A percentile compares a stretch with the other conserved stretches of the same genome.
Conservation (phyloP, 2,797 vertebrate species). For the Okamejei kenojei region DNA sequence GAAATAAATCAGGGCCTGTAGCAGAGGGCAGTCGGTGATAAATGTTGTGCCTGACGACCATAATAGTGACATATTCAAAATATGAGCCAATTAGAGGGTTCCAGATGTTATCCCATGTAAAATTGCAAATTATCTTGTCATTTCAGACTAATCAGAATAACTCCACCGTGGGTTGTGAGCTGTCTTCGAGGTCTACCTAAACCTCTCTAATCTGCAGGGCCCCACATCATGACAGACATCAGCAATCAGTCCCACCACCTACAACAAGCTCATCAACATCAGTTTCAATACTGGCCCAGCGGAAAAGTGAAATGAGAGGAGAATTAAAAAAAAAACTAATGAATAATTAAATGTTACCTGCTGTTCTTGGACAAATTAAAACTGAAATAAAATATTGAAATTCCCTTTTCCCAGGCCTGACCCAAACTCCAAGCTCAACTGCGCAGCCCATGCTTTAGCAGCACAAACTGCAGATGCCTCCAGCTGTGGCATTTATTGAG, state of each 20-base stretch:
- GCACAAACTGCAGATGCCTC: not conserved
- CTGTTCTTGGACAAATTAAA: not conserved
- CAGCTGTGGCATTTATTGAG: not conserved
- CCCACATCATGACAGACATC: not conserved
- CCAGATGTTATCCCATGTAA: conserved; percentile 23
- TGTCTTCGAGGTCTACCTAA: not conserved
- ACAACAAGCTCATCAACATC: not conserved
- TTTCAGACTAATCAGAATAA: not conserved
- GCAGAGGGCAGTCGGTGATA: not conserved
- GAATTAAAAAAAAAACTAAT: not conserved
- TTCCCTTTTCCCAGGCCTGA: not conserved
- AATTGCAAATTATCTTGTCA: conserved; percentile 16
- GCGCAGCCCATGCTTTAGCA: too few relatives aligned
- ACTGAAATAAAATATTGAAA: not conserved
- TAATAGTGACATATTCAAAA: not conserved
- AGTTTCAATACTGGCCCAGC: not conserved
- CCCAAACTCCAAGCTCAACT: not conserved
- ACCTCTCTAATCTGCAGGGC: not conserved
- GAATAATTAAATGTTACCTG: conserved; percentile 21
- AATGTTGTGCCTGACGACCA: not conserved
- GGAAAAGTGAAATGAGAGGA: not conserved
- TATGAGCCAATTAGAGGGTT: conserved; percentile 15
- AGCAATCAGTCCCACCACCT: not conserved
- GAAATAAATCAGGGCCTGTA: not conserved
- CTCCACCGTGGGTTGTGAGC: not conserved